Percentiles rank a stretch among this genome's conserved stretches.
These are phyloP conservation scores for Diaperis boleti DNA, from an alignment of 2,888 invertebrate genomes.

Conservation along the genomic window DNA sequence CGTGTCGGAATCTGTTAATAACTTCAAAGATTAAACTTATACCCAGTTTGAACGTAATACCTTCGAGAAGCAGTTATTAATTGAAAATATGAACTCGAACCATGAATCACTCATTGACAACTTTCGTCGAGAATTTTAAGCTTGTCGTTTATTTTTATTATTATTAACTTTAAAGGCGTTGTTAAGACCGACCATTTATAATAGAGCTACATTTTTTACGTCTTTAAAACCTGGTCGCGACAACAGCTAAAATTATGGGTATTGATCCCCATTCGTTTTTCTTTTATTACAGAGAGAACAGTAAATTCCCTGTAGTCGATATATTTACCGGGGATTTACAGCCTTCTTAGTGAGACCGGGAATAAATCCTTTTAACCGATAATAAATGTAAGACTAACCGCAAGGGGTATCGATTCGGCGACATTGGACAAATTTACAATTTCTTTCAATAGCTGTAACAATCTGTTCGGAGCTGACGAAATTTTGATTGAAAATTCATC, in stretches of 20 bases:
- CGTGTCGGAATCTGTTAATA: not conserved
- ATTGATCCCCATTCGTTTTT: not conserved
- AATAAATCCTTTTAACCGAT: conserved; percentile 3
- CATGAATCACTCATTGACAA: not conserved
- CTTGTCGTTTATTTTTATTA: not conserved
- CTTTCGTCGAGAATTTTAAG: too few relatives aligned
- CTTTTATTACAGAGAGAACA: conserved; percentile 6
- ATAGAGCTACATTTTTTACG: not conserved
- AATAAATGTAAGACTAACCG: not conserved
- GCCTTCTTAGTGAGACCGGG: not conserved
- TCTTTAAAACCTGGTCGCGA: not conserved
- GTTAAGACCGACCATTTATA: not conserved
- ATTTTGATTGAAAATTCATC: too few relatives aligned
- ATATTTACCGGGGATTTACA: not conserved
- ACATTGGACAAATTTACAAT: not conserved
- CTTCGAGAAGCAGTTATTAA: not conserved
- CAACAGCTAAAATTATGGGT: conserved; percentile 3
- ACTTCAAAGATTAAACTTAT: not conserved
- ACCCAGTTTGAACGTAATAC: not conserved
- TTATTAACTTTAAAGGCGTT: not conserved
- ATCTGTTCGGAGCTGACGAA: too few relatives aligned
- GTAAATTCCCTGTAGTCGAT: not conserved
- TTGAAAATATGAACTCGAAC: not conserved
- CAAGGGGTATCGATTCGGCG: not conserved
- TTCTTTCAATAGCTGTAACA: too few relatives aligned